Evolutionary conservation across 2,888 invertebrate genomes (phyloP).

Genomic region (Nematopogon swammerdamellus): DNA sequence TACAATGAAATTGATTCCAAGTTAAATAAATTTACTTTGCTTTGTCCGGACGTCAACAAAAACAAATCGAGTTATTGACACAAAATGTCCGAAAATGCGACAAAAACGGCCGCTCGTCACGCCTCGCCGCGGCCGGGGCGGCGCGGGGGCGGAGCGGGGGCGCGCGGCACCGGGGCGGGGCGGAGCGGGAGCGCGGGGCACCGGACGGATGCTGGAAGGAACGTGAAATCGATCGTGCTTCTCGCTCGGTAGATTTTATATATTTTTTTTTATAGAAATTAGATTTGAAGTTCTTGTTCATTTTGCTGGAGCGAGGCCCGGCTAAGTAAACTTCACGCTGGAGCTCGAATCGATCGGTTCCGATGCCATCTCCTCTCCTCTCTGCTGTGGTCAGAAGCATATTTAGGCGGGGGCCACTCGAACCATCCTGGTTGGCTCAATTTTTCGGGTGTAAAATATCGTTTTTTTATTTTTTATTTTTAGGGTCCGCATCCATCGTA

Average conservation of each 20-base stretch:
- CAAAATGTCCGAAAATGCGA: neutral
- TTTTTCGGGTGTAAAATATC: too few relatives aligned
- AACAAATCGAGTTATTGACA: slow-evolving; percentile 47
- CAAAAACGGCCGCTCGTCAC: neutral
- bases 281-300: too few relatives aligned
- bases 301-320: slow-evolving; percentile 15
- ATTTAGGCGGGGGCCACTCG: too few relatives aligned
- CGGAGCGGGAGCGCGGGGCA: too few relatives aligned
- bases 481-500: too few relatives aligned
- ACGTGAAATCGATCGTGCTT: neutral
- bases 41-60: slow-evolving; percentile 41
- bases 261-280: neutral
- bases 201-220: neutral
- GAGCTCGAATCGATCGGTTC: slow-evolving; percentile 41
- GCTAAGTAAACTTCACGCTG: slow-evolving; percentile 45
- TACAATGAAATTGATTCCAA: slow-evolving; percentile 6
- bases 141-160: too few relatives aligned
- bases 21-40: slow-evolving; percentile 49
- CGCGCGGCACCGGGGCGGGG: neutral
- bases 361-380: slow-evolving; percentile 11
- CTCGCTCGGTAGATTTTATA: neutral
- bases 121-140: neutral
- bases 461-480: too few relatives aligned
- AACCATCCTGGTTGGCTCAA: too few relatives aligned
- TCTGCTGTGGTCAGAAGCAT: too few relatives aligned